Conservation (phyloP, 2,797 vertebrate species). For the Vespertilio murinus region DNA sequence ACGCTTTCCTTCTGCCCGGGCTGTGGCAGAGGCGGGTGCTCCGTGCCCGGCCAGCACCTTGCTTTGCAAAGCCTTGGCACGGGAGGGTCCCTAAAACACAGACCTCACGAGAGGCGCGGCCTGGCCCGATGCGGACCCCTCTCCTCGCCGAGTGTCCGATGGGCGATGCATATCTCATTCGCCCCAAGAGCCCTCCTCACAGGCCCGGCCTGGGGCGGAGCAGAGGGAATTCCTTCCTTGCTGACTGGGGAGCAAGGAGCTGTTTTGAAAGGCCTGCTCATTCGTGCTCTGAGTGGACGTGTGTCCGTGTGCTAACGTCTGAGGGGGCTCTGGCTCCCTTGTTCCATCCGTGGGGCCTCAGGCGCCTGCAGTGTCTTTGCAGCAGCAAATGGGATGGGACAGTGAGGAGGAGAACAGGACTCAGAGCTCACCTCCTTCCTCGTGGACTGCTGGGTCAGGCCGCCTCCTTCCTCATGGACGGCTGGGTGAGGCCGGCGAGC, state of each 20-base stretch:
- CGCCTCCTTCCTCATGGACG: too few relatives aligned
- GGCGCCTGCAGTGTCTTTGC: too few relatives aligned
- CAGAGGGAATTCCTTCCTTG: background rate
- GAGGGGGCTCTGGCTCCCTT: background rate
- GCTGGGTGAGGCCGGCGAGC: fast-evolving
- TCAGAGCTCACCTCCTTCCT: fast-evolving
- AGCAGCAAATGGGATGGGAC: background rate
- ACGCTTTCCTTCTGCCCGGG: background rate
- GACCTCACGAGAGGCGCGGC: background rate
- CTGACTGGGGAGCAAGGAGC: background rate
- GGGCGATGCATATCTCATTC: background rate
- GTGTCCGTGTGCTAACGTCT: background rate
- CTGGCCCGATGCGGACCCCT: background rate
- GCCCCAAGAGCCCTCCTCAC: background rate
- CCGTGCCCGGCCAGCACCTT: background rate
- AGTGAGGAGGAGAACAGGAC: fast-evolving
- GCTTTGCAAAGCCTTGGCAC: background rate
- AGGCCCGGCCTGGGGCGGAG: background rate
- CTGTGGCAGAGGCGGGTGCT: background rate
- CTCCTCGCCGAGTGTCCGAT: background rate
- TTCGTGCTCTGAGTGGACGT: fast-evolving
- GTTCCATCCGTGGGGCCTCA: background rate
- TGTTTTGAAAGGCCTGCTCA: background rate
- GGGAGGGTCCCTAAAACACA: background rate
- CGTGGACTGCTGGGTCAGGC: too few relatives aligned